Percentiles rank a stretch among this genome's conserved stretches.
phyloP scores from a whole-genome alignment of 2,888 invertebrate species.

The Aromia moschata region DNA sequence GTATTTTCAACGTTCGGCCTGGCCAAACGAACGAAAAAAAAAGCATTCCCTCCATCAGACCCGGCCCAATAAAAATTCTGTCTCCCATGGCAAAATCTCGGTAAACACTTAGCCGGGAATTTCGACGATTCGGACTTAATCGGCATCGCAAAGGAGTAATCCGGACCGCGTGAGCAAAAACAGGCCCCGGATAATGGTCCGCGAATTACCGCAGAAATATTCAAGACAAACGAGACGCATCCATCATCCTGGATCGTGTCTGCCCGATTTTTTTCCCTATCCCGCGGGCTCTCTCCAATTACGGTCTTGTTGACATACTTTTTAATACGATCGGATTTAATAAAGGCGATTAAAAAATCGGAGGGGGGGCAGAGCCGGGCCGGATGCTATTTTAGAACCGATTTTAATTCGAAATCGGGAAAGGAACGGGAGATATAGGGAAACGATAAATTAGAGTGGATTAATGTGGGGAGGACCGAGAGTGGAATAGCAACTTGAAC shows the following conservation, averaged over 20 bases:
- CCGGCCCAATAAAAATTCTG: background rate
- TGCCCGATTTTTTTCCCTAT: constrained; percentile 36
- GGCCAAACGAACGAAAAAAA: too few relatives aligned
- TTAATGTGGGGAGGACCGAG: background rate
- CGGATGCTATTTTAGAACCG: background rate
- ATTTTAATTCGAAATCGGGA: background rate
- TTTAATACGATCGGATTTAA: constrained; percentile 22
- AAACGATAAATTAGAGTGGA: background rate
- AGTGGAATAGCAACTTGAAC: too few relatives aligned
- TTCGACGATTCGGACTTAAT: constrained; percentile 11
- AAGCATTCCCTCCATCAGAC: background rate
- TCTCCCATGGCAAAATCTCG: background rate
- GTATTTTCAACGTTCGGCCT: too few relatives aligned
- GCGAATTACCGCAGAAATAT: constrained; percentile 43
- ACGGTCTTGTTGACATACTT: constrained; percentile 40
- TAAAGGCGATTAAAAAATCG: background rate
- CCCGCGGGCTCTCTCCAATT: constrained; percentile 35
- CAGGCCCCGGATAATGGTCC: constrained; percentile 37
- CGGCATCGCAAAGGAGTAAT: constrained; percentile 29
- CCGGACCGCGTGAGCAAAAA: constrained; percentile 29
- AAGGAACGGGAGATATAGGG: background rate
- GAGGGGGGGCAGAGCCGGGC: background rate
- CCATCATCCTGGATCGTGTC: constrained; percentile 43
- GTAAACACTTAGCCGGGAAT: constrained; percentile 1
- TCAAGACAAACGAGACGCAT: constrained; percentile 46